Percentiles rank a stretch among this genome's conserved stretches.
phyloP scores from a whole-genome alignment of 2,113 vertebrate species.

The Numenius arquata region DNA sequence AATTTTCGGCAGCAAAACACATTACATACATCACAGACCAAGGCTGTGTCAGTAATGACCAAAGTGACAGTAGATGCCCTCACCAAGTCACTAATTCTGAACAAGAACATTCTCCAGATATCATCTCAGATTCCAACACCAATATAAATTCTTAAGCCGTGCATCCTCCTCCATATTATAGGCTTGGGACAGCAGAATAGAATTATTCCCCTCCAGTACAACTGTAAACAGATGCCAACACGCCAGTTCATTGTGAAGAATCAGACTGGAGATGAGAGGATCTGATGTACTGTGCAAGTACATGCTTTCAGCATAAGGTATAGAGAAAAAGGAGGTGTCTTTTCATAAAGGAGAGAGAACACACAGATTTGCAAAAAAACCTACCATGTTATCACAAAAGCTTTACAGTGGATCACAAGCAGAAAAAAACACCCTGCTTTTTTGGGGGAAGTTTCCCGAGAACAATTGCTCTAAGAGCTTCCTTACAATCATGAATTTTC shows the following conservation, averaged over 20 bases:
- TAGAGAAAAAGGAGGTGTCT: background rate
- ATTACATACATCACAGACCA: background rate
- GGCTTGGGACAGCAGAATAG: background rate
- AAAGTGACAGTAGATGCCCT: background rate
- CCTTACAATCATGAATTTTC: constrained; percentile 66
- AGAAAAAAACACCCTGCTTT: background rate
- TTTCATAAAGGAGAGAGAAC: background rate
- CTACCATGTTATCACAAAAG: background rate
- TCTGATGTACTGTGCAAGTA: background rate
- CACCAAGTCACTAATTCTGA: background rate
- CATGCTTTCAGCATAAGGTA: background rate
- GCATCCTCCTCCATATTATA: background rate
- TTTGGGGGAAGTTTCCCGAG: background rate
- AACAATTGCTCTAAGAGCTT: constrained; percentile 1
- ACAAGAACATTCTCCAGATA: background rate
- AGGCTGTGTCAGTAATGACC: background rate
- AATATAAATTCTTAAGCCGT: background rate
- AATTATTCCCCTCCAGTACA: background rate
- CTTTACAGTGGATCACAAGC: background rate
- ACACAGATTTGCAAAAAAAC: background rate
- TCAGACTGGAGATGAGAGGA: background rate
- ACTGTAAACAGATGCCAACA: background rate
- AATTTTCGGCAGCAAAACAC: background rate
- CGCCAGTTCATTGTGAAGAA: background rate
- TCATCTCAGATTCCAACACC: background rate